Evolutionary conservation across 2,113 vertebrate species (phyloP).

Genomic region (Ginglymostoma cirratum): DNA sequence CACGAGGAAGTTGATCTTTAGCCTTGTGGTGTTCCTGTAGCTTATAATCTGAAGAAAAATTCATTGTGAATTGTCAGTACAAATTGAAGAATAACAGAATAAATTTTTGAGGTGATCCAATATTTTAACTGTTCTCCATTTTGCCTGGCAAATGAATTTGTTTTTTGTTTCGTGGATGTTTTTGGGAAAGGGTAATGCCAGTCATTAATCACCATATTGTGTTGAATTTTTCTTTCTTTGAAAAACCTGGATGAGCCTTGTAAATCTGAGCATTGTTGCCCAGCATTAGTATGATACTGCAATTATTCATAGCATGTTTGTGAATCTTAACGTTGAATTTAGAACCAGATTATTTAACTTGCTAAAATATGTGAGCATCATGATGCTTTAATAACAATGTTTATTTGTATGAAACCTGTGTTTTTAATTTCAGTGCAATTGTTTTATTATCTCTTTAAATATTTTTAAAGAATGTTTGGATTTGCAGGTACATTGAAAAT

Average conservation of each 20-base stretch:
- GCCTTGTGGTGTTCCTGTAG: neutral
- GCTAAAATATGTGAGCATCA: neutral
- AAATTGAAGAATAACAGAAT: neutral
- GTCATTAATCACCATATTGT: neutral
- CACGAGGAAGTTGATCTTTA: conserved; percentile 38
- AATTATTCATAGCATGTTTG: neutral
- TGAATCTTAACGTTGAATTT: neutral
- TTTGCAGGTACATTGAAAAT: neutral
- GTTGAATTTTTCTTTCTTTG: neutral
- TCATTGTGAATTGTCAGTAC: neutral
- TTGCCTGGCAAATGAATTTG: neutral
- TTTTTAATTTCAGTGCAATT: neutral
- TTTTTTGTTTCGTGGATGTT: neutral
- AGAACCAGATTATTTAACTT: neutral
- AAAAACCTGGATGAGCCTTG: neutral
- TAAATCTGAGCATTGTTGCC: neutral
- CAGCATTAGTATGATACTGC: neutral
- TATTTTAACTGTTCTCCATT: neutral
- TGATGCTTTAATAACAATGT: neutral
- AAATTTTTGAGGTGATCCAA: neutral
- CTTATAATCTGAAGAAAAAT: accelerated
- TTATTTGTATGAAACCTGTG: neutral
- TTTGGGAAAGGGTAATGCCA: neutral
- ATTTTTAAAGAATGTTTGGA: neutral
- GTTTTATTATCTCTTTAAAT: neutral